Conservation (phyloP, 1,140 invertebrate species). For the Ericerus pela region DNA sequence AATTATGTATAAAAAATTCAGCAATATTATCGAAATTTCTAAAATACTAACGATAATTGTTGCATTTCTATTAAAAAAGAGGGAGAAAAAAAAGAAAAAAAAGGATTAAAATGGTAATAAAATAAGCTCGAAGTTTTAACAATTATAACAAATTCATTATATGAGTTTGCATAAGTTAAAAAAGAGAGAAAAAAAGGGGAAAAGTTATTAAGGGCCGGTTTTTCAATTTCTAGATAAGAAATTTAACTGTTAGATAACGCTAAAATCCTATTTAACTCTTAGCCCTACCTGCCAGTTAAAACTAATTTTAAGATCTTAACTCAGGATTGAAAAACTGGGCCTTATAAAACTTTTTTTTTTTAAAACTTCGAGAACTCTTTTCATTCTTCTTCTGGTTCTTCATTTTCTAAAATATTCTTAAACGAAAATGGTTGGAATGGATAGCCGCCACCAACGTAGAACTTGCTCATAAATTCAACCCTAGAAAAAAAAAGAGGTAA, state of each 20-base stretch:
- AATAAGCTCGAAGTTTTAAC: background rate
- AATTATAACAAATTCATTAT: background rate
- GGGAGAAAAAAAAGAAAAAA: too few species aligned
- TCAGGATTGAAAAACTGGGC: conserved; percentile 1
- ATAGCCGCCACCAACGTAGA: conserved; percentile 78
- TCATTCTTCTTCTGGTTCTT: conserved; percentile 30
- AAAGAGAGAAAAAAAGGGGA: too few species aligned
- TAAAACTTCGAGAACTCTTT: too few species aligned
- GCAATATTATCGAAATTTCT: background rate
- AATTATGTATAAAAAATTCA: conserved; percentile 1
- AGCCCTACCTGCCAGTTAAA: background rate
- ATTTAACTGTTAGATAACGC: too few species aligned
- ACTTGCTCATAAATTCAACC: conserved; percentile 79
- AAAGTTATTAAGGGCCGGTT: too few species aligned
- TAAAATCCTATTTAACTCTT: too few species aligned
- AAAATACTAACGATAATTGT: conserved; percentile 1
- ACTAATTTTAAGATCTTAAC: background rate
- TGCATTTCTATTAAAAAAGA: background rate
- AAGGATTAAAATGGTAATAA: conserved; percentile 7
- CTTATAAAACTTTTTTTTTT: too few species aligned
- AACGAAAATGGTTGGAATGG: conserved; percentile 88
- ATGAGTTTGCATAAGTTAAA: background rate
- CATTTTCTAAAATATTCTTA: conserved; percentile 58
- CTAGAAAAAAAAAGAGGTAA: conserved; percentile 32
- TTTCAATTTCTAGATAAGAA: too few species aligned